phyloP scores from a whole-genome alignment of 2,797 vertebrate species.

The Buphagus erythrorhynchus region DNA sequence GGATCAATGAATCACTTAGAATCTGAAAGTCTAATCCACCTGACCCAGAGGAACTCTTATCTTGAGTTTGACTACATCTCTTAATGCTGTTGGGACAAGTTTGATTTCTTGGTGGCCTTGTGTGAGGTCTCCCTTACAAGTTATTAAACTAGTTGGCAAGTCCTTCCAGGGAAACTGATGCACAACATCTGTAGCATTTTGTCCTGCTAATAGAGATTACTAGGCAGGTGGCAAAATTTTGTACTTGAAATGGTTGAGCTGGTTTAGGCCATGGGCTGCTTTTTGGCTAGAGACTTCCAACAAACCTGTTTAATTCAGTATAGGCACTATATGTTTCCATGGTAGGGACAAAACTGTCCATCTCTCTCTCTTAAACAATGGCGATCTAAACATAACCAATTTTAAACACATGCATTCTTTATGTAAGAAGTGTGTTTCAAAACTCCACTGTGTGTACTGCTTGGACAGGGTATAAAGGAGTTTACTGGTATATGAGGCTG shows the following conservation, averaged over 20 bases:
- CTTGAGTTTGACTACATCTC: background rate
- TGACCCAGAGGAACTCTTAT: background rate
- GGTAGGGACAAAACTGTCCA: background rate
- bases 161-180: background rate
- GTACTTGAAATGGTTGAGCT: background rate
- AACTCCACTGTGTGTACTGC: background rate
- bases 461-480: background rate
- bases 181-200: background rate
- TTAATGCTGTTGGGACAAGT: background rate
- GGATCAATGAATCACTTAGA: background rate
- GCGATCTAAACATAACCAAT: background rate
- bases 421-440: background rate
- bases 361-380: background rate
- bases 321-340: rapidly evolving
- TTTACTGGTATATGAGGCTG: background rate
- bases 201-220: background rate
- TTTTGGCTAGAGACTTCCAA: background rate
- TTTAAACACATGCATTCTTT: background rate
- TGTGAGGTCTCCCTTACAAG: background rate
- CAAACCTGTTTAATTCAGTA: background rate
- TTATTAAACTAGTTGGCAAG: background rate
- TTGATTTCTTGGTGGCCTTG: background rate
- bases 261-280: background rate
- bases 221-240: background rate
- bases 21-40: background rate